Evolutionary conservation across 2,113 vertebrate species (phyloP).

Genomic region (Megaleporinus macrocephalus): DNA sequence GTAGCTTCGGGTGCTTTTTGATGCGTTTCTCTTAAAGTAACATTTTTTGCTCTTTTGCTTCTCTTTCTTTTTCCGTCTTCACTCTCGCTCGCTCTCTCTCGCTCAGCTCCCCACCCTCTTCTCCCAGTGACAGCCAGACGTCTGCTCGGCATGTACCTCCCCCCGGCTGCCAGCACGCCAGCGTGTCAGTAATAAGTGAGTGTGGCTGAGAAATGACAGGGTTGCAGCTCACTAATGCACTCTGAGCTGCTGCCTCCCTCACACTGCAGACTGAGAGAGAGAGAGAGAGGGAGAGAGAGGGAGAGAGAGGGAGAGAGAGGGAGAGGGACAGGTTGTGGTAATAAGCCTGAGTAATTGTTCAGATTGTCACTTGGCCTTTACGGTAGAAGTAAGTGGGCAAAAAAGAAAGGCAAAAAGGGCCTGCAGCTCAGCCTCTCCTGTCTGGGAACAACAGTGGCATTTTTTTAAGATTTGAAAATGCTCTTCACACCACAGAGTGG

Average conservation of each 20-base stretch:
- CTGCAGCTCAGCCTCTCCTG: conserved; percentile 52
- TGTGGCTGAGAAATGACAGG: conserved; percentile 53
- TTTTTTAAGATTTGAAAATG: conserved; percentile 41
- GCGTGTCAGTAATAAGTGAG: conserved; percentile 40
- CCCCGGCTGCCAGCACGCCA: conserved; percentile 10
- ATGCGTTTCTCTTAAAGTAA: not conserved
- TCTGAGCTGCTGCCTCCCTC: conserved; percentile 35
- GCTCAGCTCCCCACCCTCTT: conserved; percentile 15
- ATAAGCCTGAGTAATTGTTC: conserved; percentile 78
- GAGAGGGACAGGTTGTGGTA: conserved; percentile 61
- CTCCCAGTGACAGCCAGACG: conserved; percentile 14
- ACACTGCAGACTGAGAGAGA: conserved; percentile 39
- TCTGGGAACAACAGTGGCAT: conserved; percentile 11
- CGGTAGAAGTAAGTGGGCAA: conserved; percentile 67
- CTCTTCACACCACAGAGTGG: conserved; percentile 36
- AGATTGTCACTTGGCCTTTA: conserved; percentile 81
- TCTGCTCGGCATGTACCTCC: conserved; percentile 16
- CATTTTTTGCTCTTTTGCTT: not conserved
- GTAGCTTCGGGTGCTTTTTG: not conserved
- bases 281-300: conserved; percentile 14
- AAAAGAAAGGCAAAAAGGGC: conserved; percentile 45
- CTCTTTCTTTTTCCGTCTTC: conserved; percentile 19
- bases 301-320: conserved; percentile 24
- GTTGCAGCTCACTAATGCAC: conserved; percentile 55
- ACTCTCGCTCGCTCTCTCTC: not conserved